phyloP scores from a whole-genome alignment of 2,113 vertebrate species.

The Propithecus coquereli region DNA sequence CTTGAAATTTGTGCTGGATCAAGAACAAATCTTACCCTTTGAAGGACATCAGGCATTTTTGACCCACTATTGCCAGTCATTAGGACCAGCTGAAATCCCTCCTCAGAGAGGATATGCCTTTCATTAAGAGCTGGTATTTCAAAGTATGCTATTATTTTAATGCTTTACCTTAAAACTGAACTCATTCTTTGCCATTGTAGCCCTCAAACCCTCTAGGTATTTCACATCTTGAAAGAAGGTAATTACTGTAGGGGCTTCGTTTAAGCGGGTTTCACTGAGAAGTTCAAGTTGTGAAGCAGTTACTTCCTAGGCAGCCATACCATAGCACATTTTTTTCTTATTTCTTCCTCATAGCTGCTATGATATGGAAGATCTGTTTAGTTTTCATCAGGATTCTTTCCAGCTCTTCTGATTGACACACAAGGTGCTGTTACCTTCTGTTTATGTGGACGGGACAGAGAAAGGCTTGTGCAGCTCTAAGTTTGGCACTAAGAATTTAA shows the following conservation, averaged over 20 bases:
- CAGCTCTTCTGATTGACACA: neutral
- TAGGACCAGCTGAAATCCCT: neutral
- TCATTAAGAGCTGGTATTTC: neutral
- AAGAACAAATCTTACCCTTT: neutral
- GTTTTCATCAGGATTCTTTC: neutral
- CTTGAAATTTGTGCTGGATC: neutral
- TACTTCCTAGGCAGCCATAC: neutral
- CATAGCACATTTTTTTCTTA: neutral
- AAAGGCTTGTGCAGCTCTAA: neutral
- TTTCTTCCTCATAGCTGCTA: neutral
- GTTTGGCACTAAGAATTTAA: neutral
- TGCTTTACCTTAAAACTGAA: neutral
- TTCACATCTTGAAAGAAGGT: neutral
- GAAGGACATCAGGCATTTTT: neutral
- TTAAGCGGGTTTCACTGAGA: neutral
- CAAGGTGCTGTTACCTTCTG: neutral
- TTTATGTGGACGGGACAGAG: neutral
- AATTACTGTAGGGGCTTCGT: neutral
- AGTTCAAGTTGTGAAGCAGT: neutral
- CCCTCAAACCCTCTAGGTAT: neutral
- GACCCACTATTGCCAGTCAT: neutral
- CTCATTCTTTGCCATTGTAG: neutral
- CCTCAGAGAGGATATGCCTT: neutral
- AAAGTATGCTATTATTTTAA: neutral
- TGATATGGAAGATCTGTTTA: neutral